phyloP scores from a whole-genome alignment of 1,140 invertebrate genomes.

The Cotesia typhae region DNA sequence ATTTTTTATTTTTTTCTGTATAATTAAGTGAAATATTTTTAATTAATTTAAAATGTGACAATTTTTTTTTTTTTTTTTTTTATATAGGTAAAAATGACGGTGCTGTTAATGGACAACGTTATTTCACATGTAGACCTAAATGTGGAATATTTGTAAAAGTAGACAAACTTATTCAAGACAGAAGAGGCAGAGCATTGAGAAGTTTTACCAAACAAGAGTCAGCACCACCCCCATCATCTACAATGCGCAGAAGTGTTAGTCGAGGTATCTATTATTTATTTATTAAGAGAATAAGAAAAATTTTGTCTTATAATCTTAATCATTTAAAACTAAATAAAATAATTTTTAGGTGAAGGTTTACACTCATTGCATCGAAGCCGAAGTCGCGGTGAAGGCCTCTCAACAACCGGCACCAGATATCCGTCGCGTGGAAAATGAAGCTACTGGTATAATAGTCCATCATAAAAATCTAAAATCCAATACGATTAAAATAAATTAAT shows the following conservation, averaged over 20 bases:
- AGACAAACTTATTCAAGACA: conserved; percentile 85
- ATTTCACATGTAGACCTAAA: conserved; percentile 88
- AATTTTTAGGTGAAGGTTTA: conserved; percentile 57
- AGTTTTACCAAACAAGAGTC: conserved; percentile 66
- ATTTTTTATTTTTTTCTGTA: too few relatives aligned
- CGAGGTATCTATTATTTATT: conserved; percentile 46
- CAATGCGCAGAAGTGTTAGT: conserved; percentile 60
- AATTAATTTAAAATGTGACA: background rate
- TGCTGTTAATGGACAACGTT: conserved; percentile 86
- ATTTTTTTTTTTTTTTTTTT: conserved; percentile 35
- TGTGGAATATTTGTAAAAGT: conserved; percentile 92
- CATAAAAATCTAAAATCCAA: conserved; percentile 21
- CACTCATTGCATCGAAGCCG: conserved; percentile 63
- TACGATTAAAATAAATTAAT: conserved; percentile 49
- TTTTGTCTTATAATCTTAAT: background rate
- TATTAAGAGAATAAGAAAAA: conserved; percentile 12
- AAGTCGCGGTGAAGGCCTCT: conserved; percentile 59
- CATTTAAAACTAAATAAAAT: background rate
- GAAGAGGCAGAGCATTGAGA: conserved; percentile 78
- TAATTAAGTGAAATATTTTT: background rate
- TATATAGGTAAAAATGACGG: conserved; percentile 91
- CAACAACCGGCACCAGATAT: conserved; percentile 54
- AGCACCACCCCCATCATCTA: conserved; percentile 47
- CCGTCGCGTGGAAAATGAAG: conserved; percentile 57
- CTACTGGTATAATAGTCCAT: conserved; percentile 27